A percentile compares a stretch with the other conserved stretches of the same genome.
Conservation (phyloP, 2,888 invertebrate genomes). For the Agrenia bidenticulata region DNA sequence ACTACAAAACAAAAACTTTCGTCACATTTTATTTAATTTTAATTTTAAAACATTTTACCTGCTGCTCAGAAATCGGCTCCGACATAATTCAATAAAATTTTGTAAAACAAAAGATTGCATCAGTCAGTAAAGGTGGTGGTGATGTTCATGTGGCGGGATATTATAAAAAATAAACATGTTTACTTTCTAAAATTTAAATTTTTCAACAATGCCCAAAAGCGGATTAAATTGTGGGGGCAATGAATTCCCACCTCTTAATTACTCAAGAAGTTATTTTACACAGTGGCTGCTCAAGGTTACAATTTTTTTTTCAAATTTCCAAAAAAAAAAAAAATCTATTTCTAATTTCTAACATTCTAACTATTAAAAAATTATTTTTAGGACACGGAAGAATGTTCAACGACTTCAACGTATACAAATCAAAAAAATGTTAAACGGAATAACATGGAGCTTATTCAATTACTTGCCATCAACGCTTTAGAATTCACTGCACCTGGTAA, state of each 20-base stretch:
- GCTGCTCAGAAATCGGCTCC: too few species aligned
- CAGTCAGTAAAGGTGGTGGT: too few species aligned
- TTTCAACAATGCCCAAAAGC: background rate
- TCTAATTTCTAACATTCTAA: too few species aligned
- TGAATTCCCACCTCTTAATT: constrained; percentile 11
- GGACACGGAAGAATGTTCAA: too few species aligned
- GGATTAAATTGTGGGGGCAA: background rate
- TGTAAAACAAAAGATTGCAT: too few species aligned
- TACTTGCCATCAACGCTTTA: constrained; percentile 50
- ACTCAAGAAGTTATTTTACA: constrained; percentile 6
- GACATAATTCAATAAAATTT: too few species aligned
- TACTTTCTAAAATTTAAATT: constrained; percentile 3
- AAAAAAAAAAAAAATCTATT: too few species aligned
- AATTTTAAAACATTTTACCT: too few species aligned
- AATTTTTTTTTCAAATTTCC: background rate
- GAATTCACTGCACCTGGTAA: constrained; percentile 51
- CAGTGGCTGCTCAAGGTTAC: constrained; percentile 18
- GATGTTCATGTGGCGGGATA: too few species aligned
- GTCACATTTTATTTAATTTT: too few species aligned
- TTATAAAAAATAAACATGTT: background rate
- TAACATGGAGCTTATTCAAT: constrained; percentile 45
- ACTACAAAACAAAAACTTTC: background rate
- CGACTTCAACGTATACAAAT: background rate
- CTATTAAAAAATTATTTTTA: background rate
- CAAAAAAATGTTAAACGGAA: constrained; percentile 4